phyloP scores from a whole-genome alignment of 2,888 invertebrate species.

The Griposia aprilina region DNA sequence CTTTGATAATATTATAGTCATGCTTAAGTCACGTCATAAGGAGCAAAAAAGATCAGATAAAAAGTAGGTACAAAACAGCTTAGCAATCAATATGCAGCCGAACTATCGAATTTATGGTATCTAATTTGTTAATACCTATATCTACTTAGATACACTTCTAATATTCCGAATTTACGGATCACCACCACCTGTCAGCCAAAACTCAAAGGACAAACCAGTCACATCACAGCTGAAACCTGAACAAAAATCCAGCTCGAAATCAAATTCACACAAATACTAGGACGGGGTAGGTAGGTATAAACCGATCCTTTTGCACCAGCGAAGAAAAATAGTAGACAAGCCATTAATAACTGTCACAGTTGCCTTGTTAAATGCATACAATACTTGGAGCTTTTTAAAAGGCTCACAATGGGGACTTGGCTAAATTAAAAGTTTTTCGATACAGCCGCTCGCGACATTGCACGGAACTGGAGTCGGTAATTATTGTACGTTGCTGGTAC shows the following conservation, averaged over 20 bases:
- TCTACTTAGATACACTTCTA: too few species aligned
- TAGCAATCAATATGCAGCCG: too few species aligned
- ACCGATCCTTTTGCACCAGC: constrained; percentile 85
- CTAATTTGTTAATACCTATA: too few species aligned
- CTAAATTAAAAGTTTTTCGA: constrained; percentile 91
- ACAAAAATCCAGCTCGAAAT: constrained; percentile 58
- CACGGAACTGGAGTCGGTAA: constrained; percentile 88
- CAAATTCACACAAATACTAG: constrained; percentile 83
- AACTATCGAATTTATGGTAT: too few species aligned
- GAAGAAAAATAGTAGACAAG: constrained; percentile 89
- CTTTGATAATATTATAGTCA: too few species aligned
- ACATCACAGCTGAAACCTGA: constrained; percentile 47
- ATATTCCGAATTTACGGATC: too few species aligned
- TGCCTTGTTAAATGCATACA: constrained; percentile 91
- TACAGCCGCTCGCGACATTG: constrained; percentile 88
- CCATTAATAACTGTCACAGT: constrained; percentile 89
- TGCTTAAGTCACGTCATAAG: too few species aligned
- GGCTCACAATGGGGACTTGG: constrained; percentile 89
- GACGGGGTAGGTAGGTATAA: constrained; percentile 81
- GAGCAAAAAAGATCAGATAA: too few species aligned
- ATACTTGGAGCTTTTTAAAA: constrained; percentile 90
- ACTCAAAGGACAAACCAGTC: not conserved
- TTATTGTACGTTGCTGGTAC: constrained; percentile 83
- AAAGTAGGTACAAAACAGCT: too few species aligned
- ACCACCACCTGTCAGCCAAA: not conserved